Evolutionary conservation across 1,140 invertebrate genomes (phyloP).

Genomic region (Zelostemma sp.): DNA sequence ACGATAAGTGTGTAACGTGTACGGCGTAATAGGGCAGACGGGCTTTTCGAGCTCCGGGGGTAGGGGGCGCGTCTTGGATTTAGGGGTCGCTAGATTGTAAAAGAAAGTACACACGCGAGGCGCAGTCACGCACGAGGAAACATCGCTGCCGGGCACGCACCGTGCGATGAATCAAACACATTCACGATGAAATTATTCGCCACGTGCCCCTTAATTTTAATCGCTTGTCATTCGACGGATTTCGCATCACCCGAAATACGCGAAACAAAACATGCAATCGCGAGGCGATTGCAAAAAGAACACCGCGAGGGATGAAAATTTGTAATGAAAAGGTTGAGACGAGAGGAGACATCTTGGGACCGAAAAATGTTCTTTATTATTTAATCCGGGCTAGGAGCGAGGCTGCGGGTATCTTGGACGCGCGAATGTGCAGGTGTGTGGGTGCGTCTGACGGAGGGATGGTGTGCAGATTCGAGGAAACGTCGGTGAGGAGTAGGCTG

Average conservation of each 20-base stretch:
- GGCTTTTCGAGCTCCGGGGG: conserved; percentile 38
- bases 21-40: conserved; percentile 42
- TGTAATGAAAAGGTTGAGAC: no score
- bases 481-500: conserved; percentile 55
- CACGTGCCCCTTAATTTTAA: conserved; percentile 43
- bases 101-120: conserved; percentile 49
- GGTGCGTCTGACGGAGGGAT: conserved; percentile 9
- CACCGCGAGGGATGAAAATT: no score
- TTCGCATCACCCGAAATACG: no score
- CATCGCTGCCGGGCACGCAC: conserved; percentile 39
- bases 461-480: conserved; percentile 39
- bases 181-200: conserved; percentile 19
- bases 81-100: conserved; percentile 17
- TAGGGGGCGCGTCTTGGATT: conserved; percentile 20
- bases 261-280: no score
- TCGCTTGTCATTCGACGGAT: conserved; percentile 36
- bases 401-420: conserved; percentile 37
- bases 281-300: no score
- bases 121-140: conserved; percentile 52
- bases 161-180: conserved; percentile 47
- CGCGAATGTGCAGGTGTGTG: conserved; percentile 13
- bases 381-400: conserved; percentile 42
- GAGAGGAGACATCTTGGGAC: conserved; percentile 30
- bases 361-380: conserved; percentile 46
- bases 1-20: conserved; percentile 53